Conservation (phyloP, 2,888 invertebrate species). For the Caenorhabditis macrosperma region DNA sequence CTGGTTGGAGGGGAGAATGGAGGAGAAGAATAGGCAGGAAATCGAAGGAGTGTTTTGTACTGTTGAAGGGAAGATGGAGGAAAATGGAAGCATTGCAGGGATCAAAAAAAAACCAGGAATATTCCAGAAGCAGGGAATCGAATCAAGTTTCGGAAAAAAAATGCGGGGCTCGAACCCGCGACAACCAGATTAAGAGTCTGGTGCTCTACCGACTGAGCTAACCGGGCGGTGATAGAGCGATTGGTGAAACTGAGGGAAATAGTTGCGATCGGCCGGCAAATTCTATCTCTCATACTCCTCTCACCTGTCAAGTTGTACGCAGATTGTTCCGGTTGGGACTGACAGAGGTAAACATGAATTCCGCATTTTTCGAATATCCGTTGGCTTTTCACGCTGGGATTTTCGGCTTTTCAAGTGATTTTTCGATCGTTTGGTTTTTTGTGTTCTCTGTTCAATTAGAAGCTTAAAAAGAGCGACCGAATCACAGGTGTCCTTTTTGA, state of each 20-base stretch:
- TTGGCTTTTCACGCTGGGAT: too few species aligned
- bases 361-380: too few species aligned
- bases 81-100: background rate
- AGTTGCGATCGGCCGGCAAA: background rate
- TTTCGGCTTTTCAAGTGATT: too few species aligned
- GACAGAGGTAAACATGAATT: too few species aligned
- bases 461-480: too few species aligned
- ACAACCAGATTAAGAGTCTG: constrained; percentile 79
- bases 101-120: too few species aligned
- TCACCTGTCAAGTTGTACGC: too few species aligned
- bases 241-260: background rate
- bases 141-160: constrained; percentile 16
- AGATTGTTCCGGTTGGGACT: too few species aligned
- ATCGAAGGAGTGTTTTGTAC: background rate
- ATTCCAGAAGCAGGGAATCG: too few species aligned
- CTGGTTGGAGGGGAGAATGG: constrained; percentile 1
- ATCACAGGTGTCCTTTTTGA: too few species aligned
- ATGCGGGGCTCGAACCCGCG: constrained; percentile 80
- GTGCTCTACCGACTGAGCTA: constrained; percentile 80
- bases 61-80: background rate
- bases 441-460: too few species aligned
- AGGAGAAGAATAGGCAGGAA: background rate
- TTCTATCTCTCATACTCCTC: background rate
- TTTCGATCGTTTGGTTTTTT: too few species aligned
- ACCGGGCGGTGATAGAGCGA: constrained; percentile 66